Percentiles rank a stretch among this genome's conserved stretches.
Conservation (phyloP, 2,797 vertebrate species). For the Gymnocypris eckloni region DNA sequence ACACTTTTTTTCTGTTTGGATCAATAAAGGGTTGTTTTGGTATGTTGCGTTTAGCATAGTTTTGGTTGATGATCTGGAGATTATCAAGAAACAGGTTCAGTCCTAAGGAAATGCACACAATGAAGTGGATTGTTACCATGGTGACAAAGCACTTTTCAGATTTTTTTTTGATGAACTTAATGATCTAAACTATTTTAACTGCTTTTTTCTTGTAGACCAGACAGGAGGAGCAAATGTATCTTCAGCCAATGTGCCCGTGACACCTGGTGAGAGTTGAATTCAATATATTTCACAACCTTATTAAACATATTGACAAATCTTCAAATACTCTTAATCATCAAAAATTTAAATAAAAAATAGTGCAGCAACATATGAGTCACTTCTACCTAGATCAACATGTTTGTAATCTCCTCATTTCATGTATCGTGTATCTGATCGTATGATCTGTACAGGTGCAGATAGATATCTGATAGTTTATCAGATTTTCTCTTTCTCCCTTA, state of each 20-base stretch:
- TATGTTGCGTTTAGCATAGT: background rate
- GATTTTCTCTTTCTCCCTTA: background rate
- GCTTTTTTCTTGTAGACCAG: background rate
- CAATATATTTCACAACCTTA: too few relatives aligned
- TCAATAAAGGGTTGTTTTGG: background rate
- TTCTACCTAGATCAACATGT: background rate
- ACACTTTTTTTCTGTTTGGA: background rate
- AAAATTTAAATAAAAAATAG: background rate
- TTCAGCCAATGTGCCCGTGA: background rate
- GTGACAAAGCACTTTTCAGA: background rate
- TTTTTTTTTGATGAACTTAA: background rate
- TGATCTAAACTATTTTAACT: background rate
- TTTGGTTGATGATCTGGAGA: background rate
- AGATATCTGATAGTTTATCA: background rate
- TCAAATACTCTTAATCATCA: background rate
- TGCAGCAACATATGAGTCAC: background rate
- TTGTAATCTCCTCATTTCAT: background rate
- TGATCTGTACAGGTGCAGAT: background rate
- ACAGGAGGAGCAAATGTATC: background rate
- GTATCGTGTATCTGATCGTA: background rate
- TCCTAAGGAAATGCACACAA: background rate
- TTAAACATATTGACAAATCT: background rate
- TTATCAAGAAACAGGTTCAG: background rate
- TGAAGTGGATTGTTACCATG: background rate
- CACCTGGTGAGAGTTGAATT: background rate